These are phyloP conservation scores for Pollenia angustigena DNA, from an alignment of 2,888 invertebrate species.

Conservation along the genomic window DNA sequence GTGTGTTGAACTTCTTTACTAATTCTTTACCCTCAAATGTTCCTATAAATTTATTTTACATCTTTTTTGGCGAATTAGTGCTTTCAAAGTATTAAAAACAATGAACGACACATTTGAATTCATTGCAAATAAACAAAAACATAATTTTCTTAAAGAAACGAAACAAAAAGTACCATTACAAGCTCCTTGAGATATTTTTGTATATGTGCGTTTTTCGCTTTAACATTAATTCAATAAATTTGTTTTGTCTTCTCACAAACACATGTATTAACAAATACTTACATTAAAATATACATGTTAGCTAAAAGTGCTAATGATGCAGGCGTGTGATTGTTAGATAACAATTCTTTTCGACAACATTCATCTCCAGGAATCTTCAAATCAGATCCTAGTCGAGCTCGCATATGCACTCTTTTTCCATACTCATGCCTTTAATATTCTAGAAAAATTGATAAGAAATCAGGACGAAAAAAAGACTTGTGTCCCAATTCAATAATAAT, in stretches of 20 bases:
- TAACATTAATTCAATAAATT: not conserved
- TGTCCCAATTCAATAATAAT: constrained; percentile 54
- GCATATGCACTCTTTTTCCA: not conserved
- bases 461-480: not conserved
- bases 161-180: not conserved
- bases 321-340: constrained; percentile 60
- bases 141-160: no score
- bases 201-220: not conserved
- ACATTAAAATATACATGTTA: constrained; percentile 65
- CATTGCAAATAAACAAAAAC: not conserved
- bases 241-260: not conserved
- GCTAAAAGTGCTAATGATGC: constrained; percentile 71
- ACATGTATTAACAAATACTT: constrained; percentile 1
- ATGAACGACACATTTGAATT: constrained; percentile 15
- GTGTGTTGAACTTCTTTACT: not conserved
- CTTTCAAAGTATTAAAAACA: constrained; percentile 34
- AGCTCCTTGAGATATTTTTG: not conserved
- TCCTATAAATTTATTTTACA: not conserved
- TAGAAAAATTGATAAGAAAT: not conserved
- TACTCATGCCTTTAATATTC: not conserved
- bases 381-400: no score
- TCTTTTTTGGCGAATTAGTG: constrained; percentile 49
- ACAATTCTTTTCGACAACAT: constrained; percentile 5
- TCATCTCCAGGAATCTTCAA: not conserved
- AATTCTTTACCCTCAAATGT: not conserved